These are phyloP conservation scores for Triplophysa siluroides DNA, from an alignment of 2,113 vertebrate genomes.

Conservation along the genomic window DNA sequence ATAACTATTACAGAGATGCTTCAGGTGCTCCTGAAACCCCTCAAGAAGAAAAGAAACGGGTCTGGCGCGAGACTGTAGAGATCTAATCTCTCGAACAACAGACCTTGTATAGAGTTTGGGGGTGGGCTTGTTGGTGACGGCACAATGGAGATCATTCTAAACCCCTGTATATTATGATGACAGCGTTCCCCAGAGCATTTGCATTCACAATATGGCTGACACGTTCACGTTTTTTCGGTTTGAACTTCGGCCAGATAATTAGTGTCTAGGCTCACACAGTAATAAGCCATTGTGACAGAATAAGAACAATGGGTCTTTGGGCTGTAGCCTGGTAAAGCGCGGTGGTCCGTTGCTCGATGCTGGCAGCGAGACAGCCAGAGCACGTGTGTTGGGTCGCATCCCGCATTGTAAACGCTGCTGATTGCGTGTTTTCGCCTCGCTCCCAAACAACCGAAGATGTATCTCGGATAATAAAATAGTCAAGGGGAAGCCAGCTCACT, in stretches of 20 bases:
- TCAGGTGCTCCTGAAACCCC: conserved; percentile 10
- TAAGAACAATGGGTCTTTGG: conserved; percentile 50
- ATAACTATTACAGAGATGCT: conserved; percentile 30
- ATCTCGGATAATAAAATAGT: conserved; percentile 40
- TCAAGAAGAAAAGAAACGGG: background rate
- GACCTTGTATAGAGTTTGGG: background rate
- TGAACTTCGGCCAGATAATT: conserved; percentile 49
- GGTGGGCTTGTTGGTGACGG: no score
- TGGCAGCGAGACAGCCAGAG: conserved; percentile 49
- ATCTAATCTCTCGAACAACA: background rate
- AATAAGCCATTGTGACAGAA: conserved; percentile 49
- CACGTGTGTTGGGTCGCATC: conserved; percentile 53
- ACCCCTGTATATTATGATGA: background rate
- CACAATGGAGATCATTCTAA: background rate
- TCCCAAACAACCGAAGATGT: conserved; percentile 24
- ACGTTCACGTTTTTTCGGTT: conserved; percentile 28
- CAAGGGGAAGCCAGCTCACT: conserved; percentile 27
- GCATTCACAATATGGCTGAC: conserved; percentile 9
- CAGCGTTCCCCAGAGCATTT: conserved; percentile 5
- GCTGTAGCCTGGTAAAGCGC: conserved; percentile 20
- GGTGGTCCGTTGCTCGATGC: conserved; percentile 4
- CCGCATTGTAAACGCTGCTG: conserved; percentile 48
- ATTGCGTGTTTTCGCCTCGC: conserved; percentile 34
- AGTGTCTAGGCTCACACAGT: conserved; percentile 38
- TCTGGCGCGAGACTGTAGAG: background rate